Percentiles rank a stretch among this genome's conserved stretches.
These are phyloP conservation scores for Danio jaintianensis DNA, from an alignment of 2,797 vertebrate species.

Conservation along the genomic window DNA sequence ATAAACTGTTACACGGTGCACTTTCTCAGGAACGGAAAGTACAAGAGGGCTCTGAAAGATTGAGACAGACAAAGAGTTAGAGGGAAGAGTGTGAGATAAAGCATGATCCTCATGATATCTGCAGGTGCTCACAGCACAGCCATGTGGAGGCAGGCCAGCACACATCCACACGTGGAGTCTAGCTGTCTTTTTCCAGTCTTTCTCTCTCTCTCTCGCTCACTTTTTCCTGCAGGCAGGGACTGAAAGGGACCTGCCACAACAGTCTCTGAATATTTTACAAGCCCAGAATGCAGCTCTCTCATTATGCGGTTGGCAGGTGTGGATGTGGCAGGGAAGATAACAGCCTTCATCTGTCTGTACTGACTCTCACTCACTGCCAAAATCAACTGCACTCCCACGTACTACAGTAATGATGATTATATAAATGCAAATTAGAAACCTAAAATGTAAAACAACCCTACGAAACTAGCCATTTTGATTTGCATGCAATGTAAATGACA, in stretches of 20 bases:
- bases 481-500: slow-evolving; percentile 8
- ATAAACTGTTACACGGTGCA: slow-evolving; percentile 34
- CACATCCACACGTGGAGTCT: slow-evolving; percentile 61
- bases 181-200: slow-evolving; percentile 41
- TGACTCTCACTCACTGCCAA: slow-evolving; percentile 55
- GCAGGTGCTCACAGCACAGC: slow-evolving; percentile 61
- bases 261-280: slow-evolving; percentile 54
- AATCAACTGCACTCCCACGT: slow-evolving; percentile 18
- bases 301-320: slow-evolving; percentile 62
- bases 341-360: slow-evolving; percentile 65
- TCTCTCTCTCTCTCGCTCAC: slow-evolving; percentile 17
- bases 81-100: slow-evolving; percentile 32
- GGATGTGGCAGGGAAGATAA: slow-evolving; percentile 66
- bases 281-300: slow-evolving; percentile 47
- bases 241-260: slow-evolving; percentile 63
- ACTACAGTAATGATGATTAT: slow-evolving; percentile 26
- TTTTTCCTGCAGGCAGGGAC: slow-evolving; percentile 32
- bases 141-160: slow-evolving; percentile 61
- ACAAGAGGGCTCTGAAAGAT: slow-evolving; percentile 3
- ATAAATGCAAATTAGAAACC: not conserved
- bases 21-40: slow-evolving; percentile 25
- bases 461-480: slow-evolving; percentile 1
- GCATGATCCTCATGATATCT: slow-evolving; percentile 44
- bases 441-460: slow-evolving; percentile 11
- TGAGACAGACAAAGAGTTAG: slow-evolving; percentile 39